Evolutionary conservation across 2,888 invertebrate species (phyloP).

Genomic region (Agrenia bidenticulata): DNA sequence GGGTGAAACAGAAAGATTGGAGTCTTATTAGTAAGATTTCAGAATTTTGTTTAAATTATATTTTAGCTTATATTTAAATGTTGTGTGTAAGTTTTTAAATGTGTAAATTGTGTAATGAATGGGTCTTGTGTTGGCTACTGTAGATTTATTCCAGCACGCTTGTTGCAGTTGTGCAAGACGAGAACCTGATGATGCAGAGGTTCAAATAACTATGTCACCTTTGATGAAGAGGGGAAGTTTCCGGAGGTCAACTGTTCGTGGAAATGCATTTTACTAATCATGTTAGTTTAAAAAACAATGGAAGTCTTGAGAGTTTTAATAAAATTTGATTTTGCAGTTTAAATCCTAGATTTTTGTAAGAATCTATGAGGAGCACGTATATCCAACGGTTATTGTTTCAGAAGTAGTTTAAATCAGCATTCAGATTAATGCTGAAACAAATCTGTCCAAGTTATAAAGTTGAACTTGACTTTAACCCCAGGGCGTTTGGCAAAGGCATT

Average conservation of each 20-base stretch:
- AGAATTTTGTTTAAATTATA: background rate
- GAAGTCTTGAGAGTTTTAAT: no score
- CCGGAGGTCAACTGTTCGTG: conserved; percentile 30
- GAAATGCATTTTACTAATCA: conserved; percentile 27
- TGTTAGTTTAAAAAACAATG: no score
- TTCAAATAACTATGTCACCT: conserved; percentile 33
- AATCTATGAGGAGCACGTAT: no score
- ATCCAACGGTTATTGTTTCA: no score
- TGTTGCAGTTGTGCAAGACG: conserved; percentile 31
- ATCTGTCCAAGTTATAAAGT: no score
- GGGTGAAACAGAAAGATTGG: conserved; percentile 24
- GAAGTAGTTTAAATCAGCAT: no score
- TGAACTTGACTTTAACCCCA: no score
- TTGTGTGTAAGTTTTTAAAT: background rate
- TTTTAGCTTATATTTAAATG: no score
- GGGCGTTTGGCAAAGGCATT: no score
- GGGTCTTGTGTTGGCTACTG: background rate
- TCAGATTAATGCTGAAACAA: no score
- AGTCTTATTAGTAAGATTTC: conserved; percentile 4
- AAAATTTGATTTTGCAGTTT: no score
- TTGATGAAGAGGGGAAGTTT: conserved; percentile 32
- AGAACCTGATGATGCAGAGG: background rate
- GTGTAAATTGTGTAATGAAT: background rate
- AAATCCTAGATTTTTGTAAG: no score
- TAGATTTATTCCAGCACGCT: conserved; percentile 39